A percentile compares a stretch with the other conserved stretches of the same genome.
Evolutionary conservation across 2,797 vertebrate species (phyloP).

Genomic region (Esox masquinongy): DNA sequence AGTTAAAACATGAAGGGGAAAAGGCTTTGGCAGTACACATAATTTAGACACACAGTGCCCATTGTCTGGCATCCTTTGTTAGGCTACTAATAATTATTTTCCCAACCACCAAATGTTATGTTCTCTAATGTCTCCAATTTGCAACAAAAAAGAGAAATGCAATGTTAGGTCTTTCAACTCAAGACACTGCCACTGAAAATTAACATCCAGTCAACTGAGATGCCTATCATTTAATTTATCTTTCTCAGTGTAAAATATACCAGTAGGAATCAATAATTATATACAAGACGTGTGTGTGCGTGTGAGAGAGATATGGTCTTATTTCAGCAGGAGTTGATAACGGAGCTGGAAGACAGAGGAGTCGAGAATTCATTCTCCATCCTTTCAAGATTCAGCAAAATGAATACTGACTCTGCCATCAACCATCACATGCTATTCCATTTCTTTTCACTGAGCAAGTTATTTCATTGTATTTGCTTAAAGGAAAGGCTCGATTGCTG

Average conservation of each 20-base stretch:
- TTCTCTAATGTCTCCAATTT: conserved; percentile 33
- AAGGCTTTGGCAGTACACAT: conserved; percentile 10
- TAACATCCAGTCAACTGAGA: conserved; percentile 45
- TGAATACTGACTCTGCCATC: conserved; percentile 50
- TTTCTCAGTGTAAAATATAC: conserved; percentile 7
- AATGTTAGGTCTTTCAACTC: conserved; percentile 55
- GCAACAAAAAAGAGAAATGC: conserved; percentile 52
- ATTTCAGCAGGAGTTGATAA: conserved; percentile 68
- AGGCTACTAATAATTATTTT: conserved; percentile 53
- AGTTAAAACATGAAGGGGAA: background rate
- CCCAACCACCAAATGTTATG: conserved; percentile 29
- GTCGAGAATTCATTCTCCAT: conserved; percentile 47
- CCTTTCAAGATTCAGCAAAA: conserved; percentile 54
- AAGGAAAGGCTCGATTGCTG: conserved; percentile 41
- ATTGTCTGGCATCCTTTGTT: conserved; percentile 39
- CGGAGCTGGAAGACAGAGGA: conserved; percentile 51
- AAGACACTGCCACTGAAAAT: conserved; percentile 45
- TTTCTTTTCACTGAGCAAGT: conserved; percentile 30
- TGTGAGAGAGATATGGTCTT: conserved; percentile 52
- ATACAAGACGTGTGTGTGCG: conserved; percentile 43
- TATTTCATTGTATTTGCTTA: conserved; percentile 56
- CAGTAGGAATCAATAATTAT: conserved; percentile 70
- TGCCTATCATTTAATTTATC: conserved; percentile 69
- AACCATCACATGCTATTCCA: conserved; percentile 38
- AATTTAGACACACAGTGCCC: conserved; percentile 24